Base-by-base conservation (phyloP, 2,113 vertebrate species). In the zebrafish (Danio rerio) region DNA sequence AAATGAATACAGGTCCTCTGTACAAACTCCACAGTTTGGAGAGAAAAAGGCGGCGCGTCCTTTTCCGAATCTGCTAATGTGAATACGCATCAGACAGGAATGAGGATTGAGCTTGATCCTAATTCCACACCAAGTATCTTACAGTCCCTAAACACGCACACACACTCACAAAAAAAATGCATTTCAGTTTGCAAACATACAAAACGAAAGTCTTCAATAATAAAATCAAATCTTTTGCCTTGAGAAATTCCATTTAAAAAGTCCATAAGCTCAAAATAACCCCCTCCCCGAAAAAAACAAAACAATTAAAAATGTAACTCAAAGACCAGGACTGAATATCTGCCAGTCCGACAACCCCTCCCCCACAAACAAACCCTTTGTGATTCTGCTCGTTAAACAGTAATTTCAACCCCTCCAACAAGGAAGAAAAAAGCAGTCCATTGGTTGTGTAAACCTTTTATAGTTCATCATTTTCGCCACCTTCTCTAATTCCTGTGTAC, bases 151-250 rank as follows among this genome's bases (percentile, higher is more conserved):
- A 94, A 93, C 88, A 91, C 73, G 15, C 71, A 56, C 31, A 53
- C 61, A 65, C 76, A 16, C 58, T 9, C 58, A 50, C 20, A 77
- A 20, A 5, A 61, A 61, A 55, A 66, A 69, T 4, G 16, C 42
- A 61, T 76, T 15, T 70, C 47, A 84, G 63, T 61, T 90, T 95
- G 93, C 95, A 93, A 93, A 96, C 94, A 94, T 97, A 97, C 95
- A 98, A 98, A 94, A 98, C 96, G 94, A 97, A 96, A 97, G 95
- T 95, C 96, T 97, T 96, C 96, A 96, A 96, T 92, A 93, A 90
- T 97, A 97, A 95, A 96, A 96, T 95, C 95, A 95, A 96, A 94
- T 95, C 94, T 95, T 52, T 94, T 94, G 92, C 93, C 71, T 68
- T 68, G 69, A 62, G 45, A 95, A 95, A 96, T 96, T 96, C 96